Conservation (phyloP, 2,888 invertebrate species). For the Aspidiotus rigidus region DNA sequence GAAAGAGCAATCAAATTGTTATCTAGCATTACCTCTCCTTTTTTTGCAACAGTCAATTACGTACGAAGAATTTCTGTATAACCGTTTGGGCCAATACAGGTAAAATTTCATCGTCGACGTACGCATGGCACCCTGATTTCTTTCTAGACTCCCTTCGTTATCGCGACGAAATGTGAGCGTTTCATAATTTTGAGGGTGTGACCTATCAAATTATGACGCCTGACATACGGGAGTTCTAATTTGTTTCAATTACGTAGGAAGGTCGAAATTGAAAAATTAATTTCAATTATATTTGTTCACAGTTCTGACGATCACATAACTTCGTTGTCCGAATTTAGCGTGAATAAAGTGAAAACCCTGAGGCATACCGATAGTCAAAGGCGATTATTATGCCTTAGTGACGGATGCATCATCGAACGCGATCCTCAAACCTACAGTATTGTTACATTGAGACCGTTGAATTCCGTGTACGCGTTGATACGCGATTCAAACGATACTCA, state of each 20-base stretch:
- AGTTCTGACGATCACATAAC: slow-evolving; percentile 93
- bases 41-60: slow-evolving; percentile 73
- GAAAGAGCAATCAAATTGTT: slow-evolving; percentile 68
- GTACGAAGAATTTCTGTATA: slow-evolving; percentile 73
- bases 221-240: too few relatives aligned
- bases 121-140: too few relatives aligned
- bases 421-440: slow-evolving; percentile 95
- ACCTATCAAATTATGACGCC: too few relatives aligned
- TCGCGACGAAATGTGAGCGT: too few relatives aligned
- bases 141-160: too few relatives aligned
- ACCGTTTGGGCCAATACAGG: slow-evolving; percentile 89
- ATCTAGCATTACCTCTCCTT: slow-evolving; percentile 74
- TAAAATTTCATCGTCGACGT: too few relatives aligned
- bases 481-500: slow-evolving; percentile 86
- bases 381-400: slow-evolving; percentile 85
- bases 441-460: slow-evolving; percentile 70
- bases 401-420: slow-evolving; percentile 88
- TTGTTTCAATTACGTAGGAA: background rate
- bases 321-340: slow-evolving; percentile 90
- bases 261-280: background rate
- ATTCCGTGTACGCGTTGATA: slow-evolving; percentile 83
- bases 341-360: slow-evolving; percentile 78
- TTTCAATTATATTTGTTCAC: slow-evolving; percentile 40
- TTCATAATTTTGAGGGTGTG: too few relatives aligned
- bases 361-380: slow-evolving; percentile 76